phyloP scores from a whole-genome alignment of 1,140 invertebrate species.

The Micrasema minimum region DNA sequence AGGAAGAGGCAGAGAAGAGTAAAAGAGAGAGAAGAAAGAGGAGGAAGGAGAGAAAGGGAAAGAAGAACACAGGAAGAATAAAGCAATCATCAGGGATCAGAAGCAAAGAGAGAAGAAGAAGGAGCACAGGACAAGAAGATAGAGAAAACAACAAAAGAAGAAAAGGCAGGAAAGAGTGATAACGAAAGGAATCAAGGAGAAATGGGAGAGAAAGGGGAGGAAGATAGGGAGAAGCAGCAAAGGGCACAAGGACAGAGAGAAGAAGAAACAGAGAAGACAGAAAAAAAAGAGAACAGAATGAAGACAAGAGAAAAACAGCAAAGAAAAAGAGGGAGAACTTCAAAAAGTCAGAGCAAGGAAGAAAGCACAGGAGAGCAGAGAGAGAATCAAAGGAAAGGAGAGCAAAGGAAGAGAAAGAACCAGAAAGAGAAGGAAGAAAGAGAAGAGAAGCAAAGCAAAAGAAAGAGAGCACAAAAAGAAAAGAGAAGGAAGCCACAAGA shows the following conservation, averaged over 20 bases:
- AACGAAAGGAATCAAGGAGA: not conserved
- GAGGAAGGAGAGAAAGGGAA: not conserved
- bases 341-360: not conserved
- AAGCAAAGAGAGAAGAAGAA: not conserved
- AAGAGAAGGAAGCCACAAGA: not conserved
- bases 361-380: not conserved
- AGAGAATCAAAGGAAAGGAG: not conserved
- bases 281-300: too few species aligned
- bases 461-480: not conserved
- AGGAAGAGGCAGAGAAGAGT: not conserved
- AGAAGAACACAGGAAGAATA: not conserved
- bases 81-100: not conserved
- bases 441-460: not conserved
- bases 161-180: not conserved
- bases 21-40: not conserved
- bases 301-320: not conserved
- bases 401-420: not conserved
- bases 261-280: not conserved
- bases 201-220: not conserved
- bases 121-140: not conserved
- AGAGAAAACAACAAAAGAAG: not conserved
- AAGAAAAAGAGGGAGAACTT: not conserved
- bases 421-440: not conserved
- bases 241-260: not conserved
- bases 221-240: not conserved